Evolutionary conservation across 2,113 vertebrate genomes (phyloP), one percentile per base, ranked within the genome.

Genomic region (Apistogramma diplotaenia): DNA sequence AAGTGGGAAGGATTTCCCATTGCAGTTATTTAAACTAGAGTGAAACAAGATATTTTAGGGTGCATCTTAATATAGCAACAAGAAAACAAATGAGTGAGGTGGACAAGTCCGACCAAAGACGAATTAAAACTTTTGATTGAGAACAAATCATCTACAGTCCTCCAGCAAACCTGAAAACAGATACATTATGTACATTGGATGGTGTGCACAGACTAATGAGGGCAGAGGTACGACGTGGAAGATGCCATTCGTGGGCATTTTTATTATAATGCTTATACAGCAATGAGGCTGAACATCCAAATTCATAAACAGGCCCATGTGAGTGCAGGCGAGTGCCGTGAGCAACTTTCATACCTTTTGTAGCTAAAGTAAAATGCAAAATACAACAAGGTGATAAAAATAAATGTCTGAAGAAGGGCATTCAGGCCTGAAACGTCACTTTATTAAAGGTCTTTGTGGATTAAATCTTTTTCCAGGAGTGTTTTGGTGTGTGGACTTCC

Each of bases 111-210:
- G 84, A 93, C 76, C 67, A 92, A 83, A 89, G 91, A 93, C 89
- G 93, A 89, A 93, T 87, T 81, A 60, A 89, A 49, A 90, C 89
- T 90, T 89, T 72, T 85, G 75, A 88, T 72, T 91, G 91, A 92
- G 86, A 94, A 93, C 87, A 91, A 92, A 94, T 92, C 82, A 94
- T 92, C 82, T 73, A 93, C 91, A 88, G 86, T 92, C 74, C 82
- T 91, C 75, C 87, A 82, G 82, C 83, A 86, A 93, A 94, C 92
- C 93, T 92, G 93, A 85, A 87, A 92, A 91, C 83, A 87, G 83
- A 91, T 93, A 92, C 84, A 89, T 43, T 94, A 93, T 93, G 81
- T 94, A 94, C 92, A 94, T 78, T 76, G 72, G 51, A 85, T 83
- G 88, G 87, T 92, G 93, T 91, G 91, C 93, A 93, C 81, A 83